Conservation (phyloP, 1,140 invertebrate species). For the Dendroctonus valens region DNA sequence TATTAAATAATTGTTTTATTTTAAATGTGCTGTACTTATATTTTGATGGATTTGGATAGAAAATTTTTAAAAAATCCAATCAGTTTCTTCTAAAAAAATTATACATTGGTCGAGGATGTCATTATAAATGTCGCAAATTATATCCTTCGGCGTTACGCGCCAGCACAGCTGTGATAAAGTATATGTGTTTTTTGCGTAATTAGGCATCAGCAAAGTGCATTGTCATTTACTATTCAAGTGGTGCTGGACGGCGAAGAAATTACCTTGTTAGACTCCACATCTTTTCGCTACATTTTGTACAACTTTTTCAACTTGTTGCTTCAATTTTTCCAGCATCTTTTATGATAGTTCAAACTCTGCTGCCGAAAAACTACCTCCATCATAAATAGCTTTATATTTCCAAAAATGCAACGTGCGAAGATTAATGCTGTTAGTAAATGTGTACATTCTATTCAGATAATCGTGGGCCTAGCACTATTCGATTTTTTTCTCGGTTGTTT, state of each 20-base stretch:
- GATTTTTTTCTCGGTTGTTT: slow-evolving; percentile 10
- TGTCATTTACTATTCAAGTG: too few relatives aligned
- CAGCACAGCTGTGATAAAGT: neutral
- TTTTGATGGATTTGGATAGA: too few relatives aligned
- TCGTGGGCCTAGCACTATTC: slow-evolving; percentile 4
- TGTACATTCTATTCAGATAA: slow-evolving; percentile 16
- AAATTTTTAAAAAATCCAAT: too few relatives aligned
- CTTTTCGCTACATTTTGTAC: slow-evolving; percentile 3
- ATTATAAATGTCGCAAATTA: neutral
- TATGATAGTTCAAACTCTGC: slow-evolving; percentile 23
- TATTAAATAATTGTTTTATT: too few relatives aligned
- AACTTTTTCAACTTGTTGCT: slow-evolving; percentile 11
- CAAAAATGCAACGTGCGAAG: slow-evolving; percentile 7
- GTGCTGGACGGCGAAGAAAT: neutral
- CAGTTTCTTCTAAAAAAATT: neutral
- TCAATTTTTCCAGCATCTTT: slow-evolving; percentile 31
- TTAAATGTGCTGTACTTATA: too few relatives aligned
- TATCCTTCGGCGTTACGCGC: too few relatives aligned
- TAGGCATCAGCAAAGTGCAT: neutral
- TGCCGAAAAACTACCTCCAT: slow-evolving; percentile 29
- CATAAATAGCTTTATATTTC: slow-evolving; percentile 28
- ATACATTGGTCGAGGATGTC: neutral
- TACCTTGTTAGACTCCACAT: slow-evolving; percentile 1
- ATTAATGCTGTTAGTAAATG: slow-evolving; percentile 19
- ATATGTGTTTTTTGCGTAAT: neutral